Evolutionary conservation across 2,113 vertebrate genomes (phyloP), one percentile per base, ranked within the genome.

Genomic region (Butastur rufipennis): DNA sequence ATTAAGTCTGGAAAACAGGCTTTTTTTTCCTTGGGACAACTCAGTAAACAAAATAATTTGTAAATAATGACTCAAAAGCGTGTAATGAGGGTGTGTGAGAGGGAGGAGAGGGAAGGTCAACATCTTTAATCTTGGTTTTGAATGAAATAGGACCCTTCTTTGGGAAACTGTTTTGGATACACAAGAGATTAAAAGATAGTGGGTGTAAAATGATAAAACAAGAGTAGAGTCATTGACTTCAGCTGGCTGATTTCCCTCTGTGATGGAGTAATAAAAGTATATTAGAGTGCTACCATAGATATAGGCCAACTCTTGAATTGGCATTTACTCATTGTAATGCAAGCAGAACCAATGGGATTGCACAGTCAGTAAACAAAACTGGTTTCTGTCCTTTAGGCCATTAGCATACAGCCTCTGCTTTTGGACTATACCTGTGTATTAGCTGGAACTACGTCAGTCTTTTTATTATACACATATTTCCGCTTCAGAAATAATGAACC

Each of bases 11-110:
- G 75, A 79, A 73, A 78, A 74, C 25, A 93, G 74, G 34, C 14
- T 48, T 50, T 34, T 59, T 61, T 47, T 62, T 16, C 75, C 92
- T 90, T 25, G 9, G 86, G 67, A 83, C 92, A 90, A 81, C 67
- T 10, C 71, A 61, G 74, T 95, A 95, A 95, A 95, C 92, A 95
- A 89, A 78, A 43, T 78, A 77, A 88, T 97, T 97, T 96, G 95
- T 90, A 96, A 97, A 97, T 84, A 92, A 91, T 98, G 97, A 98
- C 96, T 98, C 97, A 98, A 90, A 81, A 81, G 70, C 15, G 1
- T 70, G 72, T 95, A 94, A 97, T n/a, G 63, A 92, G 90, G 91
- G 79, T 11, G 90, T 90, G 89, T 48, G 67, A 91, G 61, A 81
- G 77, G 58, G n/a, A 96, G 78, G 80, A 81, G 63, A 93, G 74